Base-by-base conservation (phyloP, 2,797 vertebrate genomes). In the Megalops cyprinoides region DNA sequence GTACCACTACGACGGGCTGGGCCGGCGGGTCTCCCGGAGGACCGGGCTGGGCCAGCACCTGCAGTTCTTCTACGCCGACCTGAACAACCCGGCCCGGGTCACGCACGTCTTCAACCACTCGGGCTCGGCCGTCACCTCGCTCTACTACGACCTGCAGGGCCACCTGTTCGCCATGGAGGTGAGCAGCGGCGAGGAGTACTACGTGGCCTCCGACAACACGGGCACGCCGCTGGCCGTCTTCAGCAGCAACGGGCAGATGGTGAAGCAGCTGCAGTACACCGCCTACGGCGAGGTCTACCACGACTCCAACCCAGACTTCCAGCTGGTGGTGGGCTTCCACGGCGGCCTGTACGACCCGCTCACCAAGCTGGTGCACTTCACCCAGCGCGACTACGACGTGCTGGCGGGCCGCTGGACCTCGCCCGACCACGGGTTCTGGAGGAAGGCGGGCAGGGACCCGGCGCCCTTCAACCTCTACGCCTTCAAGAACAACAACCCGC, bases 161-260 rank as follows among this genome's bases (percentile, higher is more conserved):
- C 96, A 97, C 84, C 94, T 97, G 81, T 97, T 97, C 80, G 96
- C 96, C 69, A 97, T 97, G 95, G 96, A 97, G 90, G 96, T 96
- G 83, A 97, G 95, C 85, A 96, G 93, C 0, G 96, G 96, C 5
- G 96, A 97, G 80, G 96, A 97, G 82, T 96, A 95, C 79, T 97
- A 97, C 0, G 94, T 97, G 0, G 96, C 96, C 56, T 96, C 96
- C 0, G 96, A 97, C 83, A 97, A 96, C 87, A 95, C 95, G 0
- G 96, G 96, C 79, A 97, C 96, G 0, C 96, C 96, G 0, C 83
- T 97, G 78, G 96, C 96, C 0, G 94, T 96, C 80, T 97, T 97
- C 90, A 97, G 96, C 88, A 96, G 96, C 89, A 96, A 95, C 0
- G 96, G 96, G 0, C 95, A 96, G 84, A 96, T 97, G 96, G 95